phyloP scores from a whole-genome alignment of 2,797 vertebrate genomes.

The Cynopterus sphinx region DNA sequence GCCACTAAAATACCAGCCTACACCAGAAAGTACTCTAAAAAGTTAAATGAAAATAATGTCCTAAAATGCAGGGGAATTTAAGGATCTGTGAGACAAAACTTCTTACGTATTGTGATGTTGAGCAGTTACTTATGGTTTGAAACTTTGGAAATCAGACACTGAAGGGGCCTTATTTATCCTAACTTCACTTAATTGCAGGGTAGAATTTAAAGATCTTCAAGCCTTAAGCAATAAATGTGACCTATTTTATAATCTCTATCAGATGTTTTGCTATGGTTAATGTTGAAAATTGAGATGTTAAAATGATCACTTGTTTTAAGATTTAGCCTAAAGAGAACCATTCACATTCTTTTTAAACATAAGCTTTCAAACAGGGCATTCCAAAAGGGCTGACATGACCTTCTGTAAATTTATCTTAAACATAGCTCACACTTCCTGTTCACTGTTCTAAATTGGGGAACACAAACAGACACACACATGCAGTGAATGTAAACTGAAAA shows the following conservation, averaged over 20 bases:
- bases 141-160: not conserved
- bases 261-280: constrained; percentile 23
- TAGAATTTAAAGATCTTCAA: not conserved
- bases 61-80: not conserved
- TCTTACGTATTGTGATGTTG: not conserved
- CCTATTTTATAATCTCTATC: constrained; percentile 24
- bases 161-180: not conserved
- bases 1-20: not conserved
- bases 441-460: not conserved
- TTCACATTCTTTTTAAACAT: constrained; percentile 8
- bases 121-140: not conserved
- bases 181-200: not conserved
- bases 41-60: not conserved
- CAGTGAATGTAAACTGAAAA: not conserved
- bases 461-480: not conserved
- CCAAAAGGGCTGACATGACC: not conserved
- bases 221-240: constrained; percentile 37
- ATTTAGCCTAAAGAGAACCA: constrained; percentile 9
- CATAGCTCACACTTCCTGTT: not conserved
- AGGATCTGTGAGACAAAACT: not conserved
- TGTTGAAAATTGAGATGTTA: not conserved
- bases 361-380: constrained; percentile 11
- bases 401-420: not conserved
- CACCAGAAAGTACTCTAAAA: not conserved
- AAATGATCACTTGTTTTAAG: not conserved